phyloP scores from a whole-genome alignment of 2,113 vertebrate genomes.

The Carassius gibelio region DNA sequence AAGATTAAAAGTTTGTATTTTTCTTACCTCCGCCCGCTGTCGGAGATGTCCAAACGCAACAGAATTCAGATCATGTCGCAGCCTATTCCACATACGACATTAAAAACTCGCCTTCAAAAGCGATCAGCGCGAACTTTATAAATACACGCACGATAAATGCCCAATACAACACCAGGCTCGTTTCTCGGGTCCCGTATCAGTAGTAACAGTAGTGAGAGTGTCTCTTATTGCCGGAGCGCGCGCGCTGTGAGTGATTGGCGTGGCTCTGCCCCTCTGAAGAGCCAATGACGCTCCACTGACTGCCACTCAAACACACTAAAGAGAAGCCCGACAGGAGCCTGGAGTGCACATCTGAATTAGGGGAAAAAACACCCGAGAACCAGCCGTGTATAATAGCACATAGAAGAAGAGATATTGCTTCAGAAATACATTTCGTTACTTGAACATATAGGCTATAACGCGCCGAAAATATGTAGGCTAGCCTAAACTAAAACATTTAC shows the following conservation, averaged over 20 bases:
- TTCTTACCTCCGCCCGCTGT: constrained; percentile 50
- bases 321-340: not conserved
- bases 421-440: not conserved
- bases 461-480: not conserved
- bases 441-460: not conserved
- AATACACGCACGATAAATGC: not conserved
- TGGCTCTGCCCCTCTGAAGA: constrained; percentile 58
- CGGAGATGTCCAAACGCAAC: constrained; percentile 47
- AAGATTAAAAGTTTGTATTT: constrained; percentile 20
- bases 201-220: constrained; percentile 5
- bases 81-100: constrained; percentile 14
- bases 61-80: constrained; percentile 46
- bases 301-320: constrained; percentile 54
- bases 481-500: not conserved
- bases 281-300: constrained; percentile 61
- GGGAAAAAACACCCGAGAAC: constrained; percentile 35
- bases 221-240: constrained; percentile 61
- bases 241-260: constrained; percentile 71
- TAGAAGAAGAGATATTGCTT: not conserved
- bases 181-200: constrained; percentile 1
- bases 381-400: constrained; percentile 42
- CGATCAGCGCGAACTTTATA: not conserved
- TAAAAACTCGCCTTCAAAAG: not conserved
- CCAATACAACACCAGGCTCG: not conserved
- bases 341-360: constrained; percentile 48